phyloP scores from a whole-genome alignment of 2,797 vertebrate genomes.

The Natrix natrix region DNA sequence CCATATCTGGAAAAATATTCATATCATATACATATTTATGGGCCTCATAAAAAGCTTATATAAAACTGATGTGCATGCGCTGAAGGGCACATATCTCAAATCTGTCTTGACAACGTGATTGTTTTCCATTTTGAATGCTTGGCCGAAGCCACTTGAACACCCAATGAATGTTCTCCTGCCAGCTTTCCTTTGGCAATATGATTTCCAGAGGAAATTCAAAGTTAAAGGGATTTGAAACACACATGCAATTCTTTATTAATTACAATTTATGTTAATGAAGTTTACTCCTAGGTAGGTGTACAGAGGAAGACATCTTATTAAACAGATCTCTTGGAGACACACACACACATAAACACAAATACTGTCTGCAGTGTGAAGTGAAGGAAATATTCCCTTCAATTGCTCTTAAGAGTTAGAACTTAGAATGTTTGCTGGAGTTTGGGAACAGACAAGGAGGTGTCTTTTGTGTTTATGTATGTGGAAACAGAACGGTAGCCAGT shows the following conservation, averaged over 20 bases:
- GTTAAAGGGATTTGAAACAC: not conserved
- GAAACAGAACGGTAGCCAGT: not conserved
- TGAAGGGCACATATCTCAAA: not conserved
- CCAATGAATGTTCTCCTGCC: not conserved
- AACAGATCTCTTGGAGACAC: not conserved
- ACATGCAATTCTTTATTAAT: not conserved
- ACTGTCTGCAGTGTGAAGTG: not conserved
- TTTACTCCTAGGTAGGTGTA: not conserved
- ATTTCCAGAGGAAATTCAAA: not conserved
- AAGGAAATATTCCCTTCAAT: not conserved
- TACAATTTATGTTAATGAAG: not conserved
- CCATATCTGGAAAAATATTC: not conserved
- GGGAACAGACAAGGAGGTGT: not conserved
- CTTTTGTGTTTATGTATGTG: not conserved
- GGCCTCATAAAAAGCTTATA: not conserved
- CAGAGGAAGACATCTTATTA: not conserved
- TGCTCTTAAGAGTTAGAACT: not conserved
- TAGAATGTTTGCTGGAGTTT: not conserved
- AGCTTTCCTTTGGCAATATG: not conserved
- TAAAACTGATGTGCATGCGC: not conserved
- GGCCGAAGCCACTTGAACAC: not conserved
- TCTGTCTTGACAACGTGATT: not conserved
- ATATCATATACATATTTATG: not conserved
- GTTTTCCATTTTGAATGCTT: not conserved
- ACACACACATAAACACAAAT: not conserved